Base-by-base conservation (phyloP, 37 sponge, comb jelly and placozoan genomes). In the Aplysina aerophoba region DNA sequence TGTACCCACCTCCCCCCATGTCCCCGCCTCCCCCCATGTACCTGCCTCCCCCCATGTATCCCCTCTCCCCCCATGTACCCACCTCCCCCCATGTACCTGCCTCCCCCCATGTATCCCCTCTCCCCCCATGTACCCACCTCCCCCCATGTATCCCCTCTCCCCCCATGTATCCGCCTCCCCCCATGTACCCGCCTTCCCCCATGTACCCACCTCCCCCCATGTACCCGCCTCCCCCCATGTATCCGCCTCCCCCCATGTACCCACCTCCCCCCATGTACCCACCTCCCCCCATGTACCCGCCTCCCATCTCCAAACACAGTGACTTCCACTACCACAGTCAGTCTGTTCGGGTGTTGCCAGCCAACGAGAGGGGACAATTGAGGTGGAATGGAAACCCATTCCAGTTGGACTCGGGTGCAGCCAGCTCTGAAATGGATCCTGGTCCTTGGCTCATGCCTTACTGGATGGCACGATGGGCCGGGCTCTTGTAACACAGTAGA, bases 371-470 rank as follows among this genome's bases (percentile, higher is more conserved):
- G 56, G 72, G 83, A 17, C 94, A 94, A 59, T 84, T 94, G 14
- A 73, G 94, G 17, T 94, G 94, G 94, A 94, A 94, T 77, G 83
- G 50, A 8, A 90, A 90, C 73, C 94, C 94, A 0, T 94, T 65
- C 59, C 83, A 84, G 44, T 68, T 94, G 40, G 94, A 94, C 83
- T 55, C 21, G n/a, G 60, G 33, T 33, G 91, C 84, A 33, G 55
- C 80, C 19, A 88, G 80, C 57, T 62, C 63, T 63, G 94, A 94
- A 61, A 94, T 88, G 87, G 94, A 94, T 71, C 94, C 94, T 35
- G 94, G 89, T 31, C 63, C 94, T 33, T 94, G 94, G 94, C 67
- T 94, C 38, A 15, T 94, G 56, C 89, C 94, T 0, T 94, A 94
- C 84, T 94, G 94, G 94, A 20, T 94, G 54, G 91, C 94, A 28